These are phyloP conservation scores for Harpalus rubripes DNA, from an alignment of 2,888 invertebrate genomes.

Conservation along the genomic window DNA sequence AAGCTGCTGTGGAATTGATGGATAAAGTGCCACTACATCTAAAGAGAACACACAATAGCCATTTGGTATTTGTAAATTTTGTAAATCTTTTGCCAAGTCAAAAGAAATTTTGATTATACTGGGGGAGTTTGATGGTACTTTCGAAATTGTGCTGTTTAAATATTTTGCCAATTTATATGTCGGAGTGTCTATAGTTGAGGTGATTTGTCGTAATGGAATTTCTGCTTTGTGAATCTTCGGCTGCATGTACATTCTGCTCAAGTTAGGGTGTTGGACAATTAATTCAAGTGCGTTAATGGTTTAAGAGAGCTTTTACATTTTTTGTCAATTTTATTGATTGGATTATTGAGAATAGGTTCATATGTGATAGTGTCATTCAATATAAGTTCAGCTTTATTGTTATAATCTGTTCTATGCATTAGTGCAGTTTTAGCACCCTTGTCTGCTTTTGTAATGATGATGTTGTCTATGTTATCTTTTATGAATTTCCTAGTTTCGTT, in stretches of 20 bases:
- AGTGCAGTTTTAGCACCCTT: slow-evolving; percentile 8
- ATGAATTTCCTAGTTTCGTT: no score
- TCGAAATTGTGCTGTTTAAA: not conserved
- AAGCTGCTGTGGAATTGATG: no score
- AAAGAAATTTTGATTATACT: not conserved
- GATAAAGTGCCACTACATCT: slow-evolving; percentile 6
- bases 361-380: not conserved
- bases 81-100: not conserved
- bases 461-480: no score
- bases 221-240: not conserved
- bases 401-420: not conserved
- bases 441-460: not conserved
- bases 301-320: not conserved
- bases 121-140: not conserved
- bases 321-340: not conserved
- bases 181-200: no score
- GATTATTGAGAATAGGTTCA: not conserved
- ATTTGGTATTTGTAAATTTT: not conserved
- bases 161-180: slow-evolving; percentile 1
- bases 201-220: not conserved
- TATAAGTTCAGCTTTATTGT: not conserved
- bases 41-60: not conserved
- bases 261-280: not conserved
- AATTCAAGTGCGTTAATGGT: not conserved
- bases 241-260: not conserved